A percentile compares a stretch with the other conserved stretches of the same genome.
phyloP scores from a whole-genome alignment of 2,797 vertebrate species.

The Gambelia wislizenii region DNA sequence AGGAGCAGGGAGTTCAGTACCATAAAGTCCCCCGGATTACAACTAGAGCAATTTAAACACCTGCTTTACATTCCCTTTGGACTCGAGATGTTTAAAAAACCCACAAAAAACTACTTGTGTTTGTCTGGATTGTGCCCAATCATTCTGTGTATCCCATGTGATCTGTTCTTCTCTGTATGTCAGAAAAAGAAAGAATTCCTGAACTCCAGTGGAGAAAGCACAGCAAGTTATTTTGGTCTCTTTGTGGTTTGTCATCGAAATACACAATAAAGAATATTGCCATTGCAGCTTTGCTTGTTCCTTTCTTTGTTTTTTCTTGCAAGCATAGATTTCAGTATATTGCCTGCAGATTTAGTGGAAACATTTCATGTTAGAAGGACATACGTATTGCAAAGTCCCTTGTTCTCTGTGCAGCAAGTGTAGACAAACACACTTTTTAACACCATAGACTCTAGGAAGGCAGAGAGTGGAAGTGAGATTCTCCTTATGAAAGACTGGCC shows the following conservation, averaged over 20 bases:
- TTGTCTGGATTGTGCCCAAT: not conserved
- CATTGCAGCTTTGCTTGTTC: slow-evolving; percentile 29
- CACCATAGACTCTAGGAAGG: too few relatives aligned
- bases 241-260: slow-evolving; percentile 54
- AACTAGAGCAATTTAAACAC: not conserved
- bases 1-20: not conserved
- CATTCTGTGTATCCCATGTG: slow-evolving; percentile 25
- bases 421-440: not conserved
- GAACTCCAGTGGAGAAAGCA: slow-evolving; percentile 19
- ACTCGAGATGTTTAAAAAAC: not conserved
- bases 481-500: too few relatives aligned
- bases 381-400: not conserved
- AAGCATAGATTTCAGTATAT: not conserved
- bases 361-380: not conserved
- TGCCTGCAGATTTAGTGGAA: not conserved
- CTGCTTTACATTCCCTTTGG: not conserved
- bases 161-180: slow-evolving; percentile 19
- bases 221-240: slow-evolving; percentile 46
- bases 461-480: not conserved
- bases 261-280: slow-evolving; percentile 23
- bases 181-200: slow-evolving; percentile 39
- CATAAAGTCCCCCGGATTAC: not conserved
- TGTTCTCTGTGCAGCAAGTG: not conserved
- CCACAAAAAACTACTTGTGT: not conserved
- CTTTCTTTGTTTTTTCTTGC: not conserved